Evolutionary conservation across 2,888 invertebrate genomes (phyloP).

Genomic region (Willowsia nigromaculata): DNA sequence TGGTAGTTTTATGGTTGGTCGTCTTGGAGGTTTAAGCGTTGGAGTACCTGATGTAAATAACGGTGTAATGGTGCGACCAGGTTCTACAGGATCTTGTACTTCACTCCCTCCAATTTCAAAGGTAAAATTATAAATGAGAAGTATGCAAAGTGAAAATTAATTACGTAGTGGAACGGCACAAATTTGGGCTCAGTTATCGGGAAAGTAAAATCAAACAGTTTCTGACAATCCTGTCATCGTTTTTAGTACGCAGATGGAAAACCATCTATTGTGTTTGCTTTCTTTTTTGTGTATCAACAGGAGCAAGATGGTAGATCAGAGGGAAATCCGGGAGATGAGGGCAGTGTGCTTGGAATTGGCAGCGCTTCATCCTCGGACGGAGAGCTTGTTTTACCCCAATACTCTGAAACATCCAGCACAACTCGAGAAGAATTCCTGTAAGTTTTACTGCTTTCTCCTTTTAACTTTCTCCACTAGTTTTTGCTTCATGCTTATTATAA

Average conservation of each 20-base stretch:
- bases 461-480: background rate
- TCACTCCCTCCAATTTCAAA: slow-evolving; percentile 79
- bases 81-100: slow-evolving; percentile 79
- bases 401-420: slow-evolving; percentile 57
- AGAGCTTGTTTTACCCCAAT: slow-evolving; percentile 68
- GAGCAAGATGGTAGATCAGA: slow-evolving; percentile 75
- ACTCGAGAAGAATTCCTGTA: slow-evolving; percentile 81
- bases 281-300: too few relatives aligned
- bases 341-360: slow-evolving; percentile 40
- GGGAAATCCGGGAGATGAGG: slow-evolving; percentile 75
- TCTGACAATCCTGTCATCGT: too few relatives aligned
- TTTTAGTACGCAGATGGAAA: background rate
- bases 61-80: slow-evolving; percentile 79
- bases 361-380: slow-evolving; percentile 52
- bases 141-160: too few relatives aligned
- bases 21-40: slow-evolving; percentile 79
- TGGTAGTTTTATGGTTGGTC: slow-evolving; percentile 80
- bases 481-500: background rate
- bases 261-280: slow-evolving; percentile 3
- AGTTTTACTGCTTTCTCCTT: slow-evolving; percentile 75
- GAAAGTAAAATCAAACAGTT: too few relatives aligned
- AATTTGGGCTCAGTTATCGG: too few relatives aligned
- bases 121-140: too few relatives aligned
- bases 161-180: too few relatives aligned
- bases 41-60: slow-evolving; percentile 79